Conservation (phyloP, 2,888 invertebrate species). For the Toxonevra muliebris region DNA sequence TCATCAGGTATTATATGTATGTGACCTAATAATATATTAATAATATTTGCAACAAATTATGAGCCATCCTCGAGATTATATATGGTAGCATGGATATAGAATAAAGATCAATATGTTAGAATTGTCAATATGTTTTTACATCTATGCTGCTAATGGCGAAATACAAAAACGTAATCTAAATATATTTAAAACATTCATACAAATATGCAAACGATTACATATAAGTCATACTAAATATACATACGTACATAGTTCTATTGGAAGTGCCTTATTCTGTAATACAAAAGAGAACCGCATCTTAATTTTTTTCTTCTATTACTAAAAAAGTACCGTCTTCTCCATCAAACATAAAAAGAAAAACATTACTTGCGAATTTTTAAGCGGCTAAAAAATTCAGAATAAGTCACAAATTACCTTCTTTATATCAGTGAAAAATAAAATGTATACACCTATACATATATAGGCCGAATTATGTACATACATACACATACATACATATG, state of each 20-base stretch:
- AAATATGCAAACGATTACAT: too few species aligned
- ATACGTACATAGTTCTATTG: conserved; percentile 27
- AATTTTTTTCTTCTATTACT: conserved; percentile 24
- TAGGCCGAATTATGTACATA: conserved; percentile 3
- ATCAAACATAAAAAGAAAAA: conserved; percentile 7
- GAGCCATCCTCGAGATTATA: too few species aligned
- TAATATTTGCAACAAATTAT: too few species aligned
- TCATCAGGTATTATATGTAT: too few species aligned
- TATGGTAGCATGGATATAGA: too few species aligned
- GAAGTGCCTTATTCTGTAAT: conserved; percentile 43
- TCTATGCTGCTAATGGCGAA: too few species aligned
- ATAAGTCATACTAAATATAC: neutral
- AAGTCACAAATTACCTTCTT: conserved; percentile 30
- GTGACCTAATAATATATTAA: too few species aligned
- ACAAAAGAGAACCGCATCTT: conserved; percentile 37
- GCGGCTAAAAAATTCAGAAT: conserved; percentile 39
- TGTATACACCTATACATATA: neutral
- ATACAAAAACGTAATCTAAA: too few species aligned
- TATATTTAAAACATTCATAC: too few species aligned
- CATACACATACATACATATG: conserved; percentile 28
- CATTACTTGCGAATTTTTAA: conserved; percentile 13
- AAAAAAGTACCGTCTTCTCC: conserved; percentile 19
- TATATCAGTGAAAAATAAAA: conserved; percentile 15
- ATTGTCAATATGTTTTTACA: too few species aligned
- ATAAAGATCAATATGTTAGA: too few species aligned